Base-by-base conservation (phyloP, 2,797 vertebrate genomes). In the Sebastes paucispinis region DNA sequence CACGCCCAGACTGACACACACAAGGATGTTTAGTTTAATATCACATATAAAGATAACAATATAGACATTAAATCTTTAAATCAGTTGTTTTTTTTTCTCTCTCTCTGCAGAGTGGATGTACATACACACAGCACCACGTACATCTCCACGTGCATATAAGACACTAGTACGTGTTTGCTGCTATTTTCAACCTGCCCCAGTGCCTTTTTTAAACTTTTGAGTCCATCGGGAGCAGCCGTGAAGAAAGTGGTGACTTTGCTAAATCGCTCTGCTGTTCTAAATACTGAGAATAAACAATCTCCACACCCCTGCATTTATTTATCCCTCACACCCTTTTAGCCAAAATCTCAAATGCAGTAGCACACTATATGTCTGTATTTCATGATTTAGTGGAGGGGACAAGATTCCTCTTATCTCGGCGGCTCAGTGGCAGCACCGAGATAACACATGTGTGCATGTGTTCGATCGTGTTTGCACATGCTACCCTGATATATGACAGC, bases 341-440 rank as follows among this genome's bases (percentile, higher is more conserved):
- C 50, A 57, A 72, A 77, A 47, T 74, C 57, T 64, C 6, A 52
- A 34, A 43, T 66, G 66, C 57, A 59, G 52, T 0, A 24, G 36
- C 65, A 67, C 22, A 12, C n/a, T 22, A 1, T 22, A 43, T 27
- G 43, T 25, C 36, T 73, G 71, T 65, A 10, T 82, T 69, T 8
- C 2, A 66, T 82, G 78, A 76, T 82, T 86, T 65, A 80, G 63
- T 6, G 31, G 29, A 57, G 20, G 10, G 25, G 39, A 64, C 32
- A n/a, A 57, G 77, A 57, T 80, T 80, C 32, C 11, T 82, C 47
- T 84, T 85, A 91, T 86, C 88, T 83, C 60, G 1, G 16, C 43
- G 25, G 77, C 65, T 78, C 82, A 88, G 77, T 64, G 39, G 80
- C 74, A 68, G 82, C 69, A 36, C 31, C 27, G 72, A 52, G 77